Conservation (phyloP, 2,797 vertebrate species). For the Intellagama lesueurii region DNA sequence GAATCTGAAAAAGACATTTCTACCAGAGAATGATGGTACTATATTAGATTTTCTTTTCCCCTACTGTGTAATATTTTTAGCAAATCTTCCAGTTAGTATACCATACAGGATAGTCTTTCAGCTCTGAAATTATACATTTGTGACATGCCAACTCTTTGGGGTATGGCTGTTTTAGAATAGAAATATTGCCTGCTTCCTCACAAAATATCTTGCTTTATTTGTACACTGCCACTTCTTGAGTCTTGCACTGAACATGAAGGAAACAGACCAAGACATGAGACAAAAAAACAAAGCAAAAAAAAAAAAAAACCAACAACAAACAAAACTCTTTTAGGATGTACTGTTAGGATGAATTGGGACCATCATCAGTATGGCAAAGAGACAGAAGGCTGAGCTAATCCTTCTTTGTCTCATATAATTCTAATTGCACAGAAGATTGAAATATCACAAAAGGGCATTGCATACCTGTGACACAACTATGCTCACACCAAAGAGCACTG, state of each 20-base stretch:
- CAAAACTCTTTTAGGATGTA: not conserved
- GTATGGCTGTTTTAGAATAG: not conserved
- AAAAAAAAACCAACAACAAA: too few species aligned
- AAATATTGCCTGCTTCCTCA: not conserved
- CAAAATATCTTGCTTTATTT: not conserved
- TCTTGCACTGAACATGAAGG: not conserved
- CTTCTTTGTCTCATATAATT: too few species aligned
- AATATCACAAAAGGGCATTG: not conserved
- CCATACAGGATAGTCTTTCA: not conserved
- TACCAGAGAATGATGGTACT: not conserved
- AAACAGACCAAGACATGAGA: not conserved
- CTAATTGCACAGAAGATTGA: too few species aligned
- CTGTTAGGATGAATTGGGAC: not conserved
- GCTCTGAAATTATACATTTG: not conserved
- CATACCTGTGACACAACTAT: too few species aligned
- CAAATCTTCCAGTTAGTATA: not conserved
- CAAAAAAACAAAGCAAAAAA: too few species aligned
- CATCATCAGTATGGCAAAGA: not conserved
- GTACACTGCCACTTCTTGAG: not conserved
- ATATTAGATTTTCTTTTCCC: slow-evolving; percentile 3
- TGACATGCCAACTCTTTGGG: too few species aligned
- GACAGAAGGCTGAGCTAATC: too few species aligned
- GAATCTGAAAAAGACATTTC: slow-evolving; percentile 31
- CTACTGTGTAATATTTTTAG: not conserved
- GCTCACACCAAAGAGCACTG: too few species aligned